These are phyloP conservation scores for Orientallactaga bullata DNA, from an alignment of 2,113 vertebrate species.

Conservation along the genomic window DNA sequence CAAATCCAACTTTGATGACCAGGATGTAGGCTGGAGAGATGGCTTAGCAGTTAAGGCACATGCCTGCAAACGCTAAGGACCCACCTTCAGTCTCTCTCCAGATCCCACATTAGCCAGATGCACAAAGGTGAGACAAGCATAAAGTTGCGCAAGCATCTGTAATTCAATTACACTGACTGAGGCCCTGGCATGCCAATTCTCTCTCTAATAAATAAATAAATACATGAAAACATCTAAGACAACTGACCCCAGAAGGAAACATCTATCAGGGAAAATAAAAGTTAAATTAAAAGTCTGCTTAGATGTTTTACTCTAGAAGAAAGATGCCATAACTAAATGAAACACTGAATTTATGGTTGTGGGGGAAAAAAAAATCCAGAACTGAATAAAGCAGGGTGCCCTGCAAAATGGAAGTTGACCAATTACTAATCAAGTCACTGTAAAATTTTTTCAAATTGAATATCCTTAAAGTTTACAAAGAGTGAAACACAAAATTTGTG, in stretches of 20 bases:
- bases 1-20: not conserved
- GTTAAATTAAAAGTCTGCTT: not conserved
- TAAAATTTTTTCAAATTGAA: not conserved
- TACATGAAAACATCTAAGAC: not conserved
- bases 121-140: too few relatives aligned
- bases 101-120: too few relatives aligned
- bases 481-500: not conserved
- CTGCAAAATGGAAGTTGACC: not conserved
- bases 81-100: too few relatives aligned
- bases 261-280: conserved; percentile 9
- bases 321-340: not conserved
- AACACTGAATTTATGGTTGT: not conserved
- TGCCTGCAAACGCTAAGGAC: too few relatives aligned
- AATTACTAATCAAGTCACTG: not conserved
- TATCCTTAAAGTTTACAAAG: not conserved
- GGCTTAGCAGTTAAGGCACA: too few relatives aligned
- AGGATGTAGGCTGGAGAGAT: not conserved
- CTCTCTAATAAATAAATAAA: too few relatives aligned
- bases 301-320: not conserved
- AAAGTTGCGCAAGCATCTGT: too few relatives aligned
- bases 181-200: too few relatives aligned
- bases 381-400: not conserved
- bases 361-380: not conserved
- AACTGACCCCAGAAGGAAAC: not conserved
- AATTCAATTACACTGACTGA: too few relatives aligned